Base-by-base conservation (phyloP, 2,888 invertebrate genomes). In the Mythimna albipuncta region DNA sequence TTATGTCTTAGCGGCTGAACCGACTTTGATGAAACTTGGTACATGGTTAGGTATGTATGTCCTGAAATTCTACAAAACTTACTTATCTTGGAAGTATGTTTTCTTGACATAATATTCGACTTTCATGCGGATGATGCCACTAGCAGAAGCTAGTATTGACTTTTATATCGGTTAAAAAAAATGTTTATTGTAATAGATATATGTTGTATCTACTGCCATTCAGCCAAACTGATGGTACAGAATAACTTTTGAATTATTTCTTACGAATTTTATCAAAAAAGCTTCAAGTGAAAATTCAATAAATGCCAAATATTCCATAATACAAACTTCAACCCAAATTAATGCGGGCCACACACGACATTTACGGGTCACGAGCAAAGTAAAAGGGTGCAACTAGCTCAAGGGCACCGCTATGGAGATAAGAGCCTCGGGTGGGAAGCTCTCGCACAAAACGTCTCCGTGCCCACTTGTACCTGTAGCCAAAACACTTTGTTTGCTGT, bases 301-400 rank as follows among this genome's bases (percentile, higher is more conserved):
- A 52, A 52, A 38, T 21, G 70, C 44, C 35, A 77, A 44, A 57
- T n/a, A 55, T 64, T 57, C 38, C 13, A 16, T 38, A 59, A 38
- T 52, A 77, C 47, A 54, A 57, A 66, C 61, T 77, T 52, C n/a
- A 32, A 58, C 62, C 69, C 63, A 72, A 72, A 69, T 68, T 63
- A 70, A 59, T 64, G 59, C 47, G 26, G 57, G 26, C 54, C 55
- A 69, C 55, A 73, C 58, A 67, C 44, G 64, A 44, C 32, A 65
- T 72, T 79, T 63, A 75, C 76, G 68, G 71, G 73, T 83, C 81
- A 83, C 71, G 59, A 59, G 70, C 21, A 64, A 72, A 80, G 64
- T 55, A 76, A 74, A 82, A 80, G 83, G 73, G 81, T 81, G 81
- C 77, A 77, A 77, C 81, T 74, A 72, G 81, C 69, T 81, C 82